Conservation (phyloP, 2,113 vertebrate species). For the Promerops cafer region DNA sequence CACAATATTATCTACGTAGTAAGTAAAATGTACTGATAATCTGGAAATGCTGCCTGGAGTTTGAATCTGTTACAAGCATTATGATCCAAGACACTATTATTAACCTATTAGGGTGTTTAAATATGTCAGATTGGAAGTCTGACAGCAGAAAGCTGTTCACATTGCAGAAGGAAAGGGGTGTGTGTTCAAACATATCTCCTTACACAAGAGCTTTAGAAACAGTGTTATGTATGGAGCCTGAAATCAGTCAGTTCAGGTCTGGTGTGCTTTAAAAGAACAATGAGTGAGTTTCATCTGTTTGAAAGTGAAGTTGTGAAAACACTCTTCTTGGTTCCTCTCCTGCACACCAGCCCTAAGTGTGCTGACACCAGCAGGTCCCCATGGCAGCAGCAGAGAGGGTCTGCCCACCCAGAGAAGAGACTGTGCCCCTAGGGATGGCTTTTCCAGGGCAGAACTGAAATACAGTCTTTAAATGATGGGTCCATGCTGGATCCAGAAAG, state of each 20-base stretch:
- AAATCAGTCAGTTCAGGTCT: background rate
- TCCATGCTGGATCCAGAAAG: background rate
- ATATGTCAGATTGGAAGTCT: slow-evolving; percentile 15
- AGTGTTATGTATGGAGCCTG: background rate
- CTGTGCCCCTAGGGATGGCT: background rate
- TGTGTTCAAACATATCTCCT: background rate
- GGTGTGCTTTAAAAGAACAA: background rate
- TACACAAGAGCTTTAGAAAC: background rate
- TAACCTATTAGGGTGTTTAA: slow-evolving; percentile 19
- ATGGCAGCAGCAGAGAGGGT: too few relatives aligned
- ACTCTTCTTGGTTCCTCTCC: background rate
- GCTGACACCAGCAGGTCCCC: background rate
- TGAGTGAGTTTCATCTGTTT: background rate
- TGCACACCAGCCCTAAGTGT: background rate
- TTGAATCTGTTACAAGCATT: background rate
- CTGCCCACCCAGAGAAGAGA: accelerated
- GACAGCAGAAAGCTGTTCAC: slow-evolving; percentile 14
- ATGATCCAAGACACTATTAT: slow-evolving; percentile 5
- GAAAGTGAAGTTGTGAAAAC: background rate
- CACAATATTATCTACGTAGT: background rate
- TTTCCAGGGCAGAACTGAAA: background rate
- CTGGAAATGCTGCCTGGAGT: background rate
- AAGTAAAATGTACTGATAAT: background rate
- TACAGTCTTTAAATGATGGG: background rate
- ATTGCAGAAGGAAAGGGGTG: background rate